A percentile compares a stretch with the other conserved stretches of the same genome.
Evolutionary conservation across 92 coral and sea anemone species (phyloP).

Genomic region (Ricordea florida): DNA sequence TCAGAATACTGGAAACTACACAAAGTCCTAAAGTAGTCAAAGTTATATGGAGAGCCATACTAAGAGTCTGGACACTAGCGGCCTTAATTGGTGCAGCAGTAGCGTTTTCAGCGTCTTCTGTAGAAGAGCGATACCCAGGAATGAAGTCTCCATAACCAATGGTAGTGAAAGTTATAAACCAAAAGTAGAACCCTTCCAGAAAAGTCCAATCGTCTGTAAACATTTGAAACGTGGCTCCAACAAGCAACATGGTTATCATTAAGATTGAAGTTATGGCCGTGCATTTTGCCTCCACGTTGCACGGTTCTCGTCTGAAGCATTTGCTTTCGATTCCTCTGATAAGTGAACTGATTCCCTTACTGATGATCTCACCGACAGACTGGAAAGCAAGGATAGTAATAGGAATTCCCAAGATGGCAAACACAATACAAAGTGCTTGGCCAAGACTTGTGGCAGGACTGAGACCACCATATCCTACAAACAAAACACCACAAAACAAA

Average conservation of each 20-base stretch:
- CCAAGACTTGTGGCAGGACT: constrained; percentile 11
- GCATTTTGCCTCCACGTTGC: constrained; percentile 16
- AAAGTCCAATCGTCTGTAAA: neutral
- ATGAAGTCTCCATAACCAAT: constrained; percentile 31
- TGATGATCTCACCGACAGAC: constrained; percentile 32
- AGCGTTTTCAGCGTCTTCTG: too few relatives aligned
- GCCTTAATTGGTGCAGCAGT: too few relatives aligned
- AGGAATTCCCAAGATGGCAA: constrained; percentile 31
- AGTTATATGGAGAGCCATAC: too few relatives aligned
- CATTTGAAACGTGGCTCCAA: constrained; percentile 9
- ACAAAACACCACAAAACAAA: too few relatives aligned
- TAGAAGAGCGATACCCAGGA: too few relatives aligned
- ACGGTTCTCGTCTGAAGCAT: constrained; percentile 3
- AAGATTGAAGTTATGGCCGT: neutral
- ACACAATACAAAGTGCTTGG: constrained; percentile 23
- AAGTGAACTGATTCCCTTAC: neutral
- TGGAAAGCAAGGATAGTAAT: constrained; percentile 26
- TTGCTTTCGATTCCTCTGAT: neutral
- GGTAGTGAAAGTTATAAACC: constrained; percentile 25
- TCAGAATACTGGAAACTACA: too few relatives aligned
- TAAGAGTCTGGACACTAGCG: too few relatives aligned
- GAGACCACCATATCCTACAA: constrained; percentile 23
- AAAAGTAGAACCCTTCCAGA: constrained; percentile 19
- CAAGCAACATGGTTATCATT: neutral
- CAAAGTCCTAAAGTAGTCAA: too few relatives aligned